Evolutionary conservation across 2,888 invertebrate species (phyloP).

Genomic region (Drosophila prolongata): DNA sequence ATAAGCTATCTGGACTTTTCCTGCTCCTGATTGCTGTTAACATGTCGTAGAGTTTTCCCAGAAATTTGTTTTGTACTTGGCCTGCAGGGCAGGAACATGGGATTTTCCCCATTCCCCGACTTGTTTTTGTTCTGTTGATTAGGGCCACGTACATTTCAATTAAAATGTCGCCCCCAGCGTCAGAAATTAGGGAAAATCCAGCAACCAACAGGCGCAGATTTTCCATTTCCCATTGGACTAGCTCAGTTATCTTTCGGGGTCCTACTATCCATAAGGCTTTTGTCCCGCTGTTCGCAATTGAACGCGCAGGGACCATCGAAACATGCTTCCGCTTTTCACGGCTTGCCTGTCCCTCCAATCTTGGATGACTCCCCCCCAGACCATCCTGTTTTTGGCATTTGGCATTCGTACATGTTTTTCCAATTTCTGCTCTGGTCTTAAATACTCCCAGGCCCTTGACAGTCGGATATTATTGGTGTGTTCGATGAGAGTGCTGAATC

Average conservation of each 20-base stretch:
- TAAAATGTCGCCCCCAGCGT: constrained; percentile 70
- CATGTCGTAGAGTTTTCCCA: constrained; percentile 66
- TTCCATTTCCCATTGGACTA: constrained; percentile 20
- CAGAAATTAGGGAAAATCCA: constrained; percentile 57
- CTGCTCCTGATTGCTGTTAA: constrained; percentile 71
- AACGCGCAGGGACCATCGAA: constrained; percentile 55
- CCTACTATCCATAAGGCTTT: constrained; percentile 42
- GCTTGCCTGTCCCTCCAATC: constrained; percentile 27
- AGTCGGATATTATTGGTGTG: constrained; percentile 29
- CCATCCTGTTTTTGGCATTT: constrained; percentile 46
- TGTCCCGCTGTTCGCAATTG: constrained; percentile 51
- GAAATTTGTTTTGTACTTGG: constrained; percentile 64
- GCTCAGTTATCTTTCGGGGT: constrained; percentile 27
- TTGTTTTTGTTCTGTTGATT: constrained; percentile 69
- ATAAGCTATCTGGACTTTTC: constrained; percentile 56
- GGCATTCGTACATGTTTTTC: constrained; percentile 64
- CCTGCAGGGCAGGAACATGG: constrained; percentile 55
- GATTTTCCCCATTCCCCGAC: constrained; percentile 1
- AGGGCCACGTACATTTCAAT: constrained; percentile 70
- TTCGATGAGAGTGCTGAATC: constrained; percentile 36
- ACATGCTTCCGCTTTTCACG: constrained; percentile 72
- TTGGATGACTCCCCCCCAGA: constrained; percentile 16
- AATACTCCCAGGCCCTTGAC: constrained; percentile 39
- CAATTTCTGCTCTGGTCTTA: constrained; percentile 56
- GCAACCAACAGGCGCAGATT: constrained; percentile 37